Evolutionary conservation across 2,888 invertebrate genomes (phyloP), one percentile per base, ranked within the genome.

Genomic region (Volucella zonaria): DNA sequence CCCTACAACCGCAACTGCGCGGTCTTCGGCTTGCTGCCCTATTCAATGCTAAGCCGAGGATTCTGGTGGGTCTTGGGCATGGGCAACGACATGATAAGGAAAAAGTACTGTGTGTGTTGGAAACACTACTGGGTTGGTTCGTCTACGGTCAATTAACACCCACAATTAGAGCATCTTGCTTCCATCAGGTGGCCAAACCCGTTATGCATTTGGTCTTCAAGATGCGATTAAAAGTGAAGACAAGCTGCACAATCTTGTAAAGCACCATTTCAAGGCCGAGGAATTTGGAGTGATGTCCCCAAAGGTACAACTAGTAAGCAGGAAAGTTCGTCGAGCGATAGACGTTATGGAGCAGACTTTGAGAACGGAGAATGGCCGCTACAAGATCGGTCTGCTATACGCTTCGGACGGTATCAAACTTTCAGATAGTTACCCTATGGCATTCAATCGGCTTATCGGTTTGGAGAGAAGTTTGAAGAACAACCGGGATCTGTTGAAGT

Each of bases 391-490:
- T n/a, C n/a, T n/a, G n/a, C n/a, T n/a, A n/a, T n/a, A n/a, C n/a
- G 12, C 18, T 61, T 61, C 23, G 9, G 47, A 62, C 23, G 73
- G 52, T 73, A 74, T 14, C 40, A 61, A 67, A 3, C 45, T 81
- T 1, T 18, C 18, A 18, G 18, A 18, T 18, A 18, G 18, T 18
- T 18, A 1, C 18, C 18, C 18, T 2, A 18, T 18, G 18, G 18
- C 2, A 18, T 18, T 18, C 18, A 18, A 18, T 18, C 18, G 18
- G 18, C 18, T 18, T 18, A 54, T 68, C 14, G 56, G 59, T 1
- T 15, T 86, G 11, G 79, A 82, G 38, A 59, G 68, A 42, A 78
- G 74, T 23, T 67, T 87, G 14, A 75, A 68, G 43, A 43, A 42
- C 8, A 68, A 81, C 47, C n/a, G 12, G 10, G 14, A 54, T 47